Evolutionary conservation across 2,888 invertebrate genomes (phyloP), one percentile per base, ranked within the genome.

Genomic region (Cryptus armator): DNA sequence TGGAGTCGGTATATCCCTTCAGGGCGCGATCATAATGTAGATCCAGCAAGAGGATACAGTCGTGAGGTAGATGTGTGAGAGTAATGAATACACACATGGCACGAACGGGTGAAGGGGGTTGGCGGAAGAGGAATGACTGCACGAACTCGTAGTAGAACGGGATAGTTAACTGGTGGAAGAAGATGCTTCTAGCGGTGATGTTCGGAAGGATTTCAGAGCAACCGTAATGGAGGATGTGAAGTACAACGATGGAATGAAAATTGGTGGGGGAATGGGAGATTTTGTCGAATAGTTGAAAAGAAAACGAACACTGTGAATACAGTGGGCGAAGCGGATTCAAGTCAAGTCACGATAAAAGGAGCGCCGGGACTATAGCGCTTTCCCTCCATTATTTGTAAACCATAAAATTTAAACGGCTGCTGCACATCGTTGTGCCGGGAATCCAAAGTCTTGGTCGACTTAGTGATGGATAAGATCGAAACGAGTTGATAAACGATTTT

Each of bases 321-420:
- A 46, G 9, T 48, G 64, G 66, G 71, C 43, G 74, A 68, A 76
- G 75, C 64, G 71, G 56, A 68, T 51, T 32, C 66, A 62, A 67
- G 77, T 70, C 56, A 76, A 80, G 44, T 66, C 68, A 29, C 24
- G 66, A 64, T 53, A 12, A 72, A 14, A 62, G 59, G 29, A 53
- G 51, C 71, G 37, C 64, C 62, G 56, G 37, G 59, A 24, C 48
- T 29, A 32, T 24, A 80, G 85, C 87, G 86, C 87, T 89, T 88
- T 87, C 87, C 87, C 86, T 81, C 84, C 86, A 86, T 89, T 89
- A 89, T 89, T 88, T 87, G 88, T 87, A 88, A 89, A 87, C 88
- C 88, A 83, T 87, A 88, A 89, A 89, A 84, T 87, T 89, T 83
- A 51, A 62, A 75, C 75, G 29, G 68, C 51, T 46, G 14, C 37